Evolutionary conservation across 2,113 vertebrate genomes (phyloP), one percentile per base, ranked within the genome.

Genomic region (Pomatostomus ruficeps): DNA sequence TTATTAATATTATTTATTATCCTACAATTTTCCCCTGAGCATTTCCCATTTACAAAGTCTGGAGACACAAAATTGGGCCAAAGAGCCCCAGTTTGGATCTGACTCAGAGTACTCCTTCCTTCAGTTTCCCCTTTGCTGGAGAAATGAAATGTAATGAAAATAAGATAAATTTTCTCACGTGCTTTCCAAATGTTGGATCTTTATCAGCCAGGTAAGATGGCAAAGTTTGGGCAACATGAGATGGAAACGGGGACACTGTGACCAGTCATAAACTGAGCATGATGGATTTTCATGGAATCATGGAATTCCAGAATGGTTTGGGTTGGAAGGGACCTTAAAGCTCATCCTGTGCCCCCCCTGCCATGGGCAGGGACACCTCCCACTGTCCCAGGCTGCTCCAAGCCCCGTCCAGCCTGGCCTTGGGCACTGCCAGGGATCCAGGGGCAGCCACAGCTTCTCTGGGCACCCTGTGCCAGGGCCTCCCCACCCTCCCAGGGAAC

Each of bases 361-460:
- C 42, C 42, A 26, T 18, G 11, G 12, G 3, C 24, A 62, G 29
- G 40, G 25, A 48, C n/a, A 46, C 1, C 9, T 48, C 3, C 29
- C 17, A 7, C 13, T 7, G 4, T 5, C 14, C 31, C 85, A 72
- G 42, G 13, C 0, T 35, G 1, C 18, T 65, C 67, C 58, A 62
- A 70, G 12, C 2, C n/a, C 46, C 0, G 0, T 46, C n/a, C 23
- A 57, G 0, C 21, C 9, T 42, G 6, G 11, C 2, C 25, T 45
- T 33, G 38, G 19, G 13, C 33, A 59, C 18, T 59, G 2, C 45
- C 33, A 59, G 26, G 9, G 33, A 38, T 59, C 22, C 42, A 67
- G 43, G 20, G 9, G 4, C 22, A 76, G 18, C 33, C 83, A 67
- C 72, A 85, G 11, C 26, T 85, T 51, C 36, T 76, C 62, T 67